Base-by-base conservation (phyloP, 2,888 invertebrate species). In the Calliphora vomitoria region DNA sequence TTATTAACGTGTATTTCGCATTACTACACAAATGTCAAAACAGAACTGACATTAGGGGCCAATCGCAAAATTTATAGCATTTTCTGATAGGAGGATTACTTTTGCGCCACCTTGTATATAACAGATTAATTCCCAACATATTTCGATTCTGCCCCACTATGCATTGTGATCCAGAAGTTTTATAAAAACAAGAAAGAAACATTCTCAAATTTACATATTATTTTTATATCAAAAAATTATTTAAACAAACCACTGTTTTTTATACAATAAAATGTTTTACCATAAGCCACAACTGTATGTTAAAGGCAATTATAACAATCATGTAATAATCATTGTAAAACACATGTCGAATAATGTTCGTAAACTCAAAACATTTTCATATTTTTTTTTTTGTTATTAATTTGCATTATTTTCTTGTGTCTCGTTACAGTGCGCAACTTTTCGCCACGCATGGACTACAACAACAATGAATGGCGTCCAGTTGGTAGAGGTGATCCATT, bases 401-500 rank as follows among this genome's bases (percentile, higher is more conserved):
- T 78, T 44, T 72, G 15, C 62, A 18, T 44, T 53, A 53, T 76
- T 68, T 50, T 81, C 47, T 55, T 74, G 62, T 78, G 80, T 74
- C 47, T 44, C 13, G 88, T 88, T 64, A 72, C 88, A 89, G 90
- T 87, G 82, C 89, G 89, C 80, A 76, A 88, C n/a, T 96, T 96
- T 91, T 96, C 96, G 0, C 97, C 97, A 0, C 95, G 97, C 15
- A 95, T 97, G 95, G 97, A 97, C 92, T 97, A 97, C 93, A 97
- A 97, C 90, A 97, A 97, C 90, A 91, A 92, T 82, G 97, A 97
- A 93, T 97, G 97, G 97, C 96, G 96, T 88, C 97, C 97, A 0
- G 95, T 97, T 62, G 97, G 97, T 6, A 95, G 96, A 81, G 97
- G 97, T 0, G 97, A 97, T 93, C 97, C 97, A 0, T 92, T 97